Conservation (phyloP, 2,888 invertebrate genomes). For the Dascillus cervinus region DNA sequence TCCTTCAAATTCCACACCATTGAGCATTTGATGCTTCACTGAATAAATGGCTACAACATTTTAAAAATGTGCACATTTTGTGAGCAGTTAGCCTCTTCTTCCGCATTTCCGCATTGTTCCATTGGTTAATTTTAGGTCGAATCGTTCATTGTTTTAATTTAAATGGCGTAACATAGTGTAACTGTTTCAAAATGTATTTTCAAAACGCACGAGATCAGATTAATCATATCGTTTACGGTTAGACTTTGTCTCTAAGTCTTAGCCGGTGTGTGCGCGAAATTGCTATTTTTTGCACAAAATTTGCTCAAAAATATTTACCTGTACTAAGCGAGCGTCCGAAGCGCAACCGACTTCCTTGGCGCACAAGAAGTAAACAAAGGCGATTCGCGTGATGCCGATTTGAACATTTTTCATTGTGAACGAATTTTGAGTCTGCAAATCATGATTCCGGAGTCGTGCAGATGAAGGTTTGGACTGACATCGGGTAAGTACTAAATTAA, state of each 20-base stretch:
- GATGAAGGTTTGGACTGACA: slow-evolving; percentile 22
- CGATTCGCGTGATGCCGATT: slow-evolving; percentile 4
- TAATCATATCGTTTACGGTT: neutral
- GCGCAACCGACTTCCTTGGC: slow-evolving; percentile 1
- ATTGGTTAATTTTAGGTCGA: slow-evolving; percentile 18
- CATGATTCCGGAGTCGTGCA: slow-evolving; percentile 14
- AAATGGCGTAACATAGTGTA: slow-evolving; percentile 15
- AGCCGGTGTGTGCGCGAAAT: slow-evolving; percentile 11
- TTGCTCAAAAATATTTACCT: slow-evolving; percentile 21
- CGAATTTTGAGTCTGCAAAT: slow-evolving; percentile 4
- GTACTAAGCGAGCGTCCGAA: slow-evolving; percentile 25
- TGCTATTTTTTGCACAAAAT: slow-evolving; percentile 9
- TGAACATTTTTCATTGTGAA: slow-evolving; percentile 11
- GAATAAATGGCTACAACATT: no score
- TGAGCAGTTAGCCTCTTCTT: no score
- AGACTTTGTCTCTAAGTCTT: neutral
- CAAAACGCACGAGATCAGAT: neutral
- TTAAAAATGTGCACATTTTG: no score
- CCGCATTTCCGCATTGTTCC: slow-evolving; percentile 14
- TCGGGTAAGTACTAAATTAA: slow-evolving; percentile 25
- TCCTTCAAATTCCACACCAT: no score
- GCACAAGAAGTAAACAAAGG: slow-evolving; percentile 4
- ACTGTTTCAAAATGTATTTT: no score
- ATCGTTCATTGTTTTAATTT: slow-evolving; percentile 18
- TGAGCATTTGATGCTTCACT: no score